phyloP scores from a whole-genome alignment of 2,888 invertebrate genomes.

The Eueremaeus valkanovi region DNA sequence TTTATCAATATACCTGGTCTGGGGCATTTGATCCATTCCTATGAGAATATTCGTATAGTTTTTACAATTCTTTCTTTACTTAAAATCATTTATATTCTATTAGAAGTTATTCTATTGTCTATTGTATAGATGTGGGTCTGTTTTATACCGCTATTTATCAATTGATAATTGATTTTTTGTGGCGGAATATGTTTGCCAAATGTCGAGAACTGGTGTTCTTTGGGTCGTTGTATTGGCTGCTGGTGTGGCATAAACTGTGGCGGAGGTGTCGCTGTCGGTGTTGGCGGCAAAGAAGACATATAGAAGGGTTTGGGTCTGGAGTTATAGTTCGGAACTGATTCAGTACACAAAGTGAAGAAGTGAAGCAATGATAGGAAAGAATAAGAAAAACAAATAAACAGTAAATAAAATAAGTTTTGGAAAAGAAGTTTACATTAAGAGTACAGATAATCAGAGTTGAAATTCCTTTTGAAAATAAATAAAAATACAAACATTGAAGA shows the following conservation, averaged over 20 bases:
- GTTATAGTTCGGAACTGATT: conserved; percentile 17
- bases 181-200: conserved; percentile 9
- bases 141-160: neutral
- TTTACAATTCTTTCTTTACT: too few relatives aligned
- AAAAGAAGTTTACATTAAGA: neutral
- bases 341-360: neutral
- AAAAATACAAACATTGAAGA: too few relatives aligned
- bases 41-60: neutral
- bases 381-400: neutral
- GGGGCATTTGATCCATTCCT: neutral
- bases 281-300: conserved; percentile 7
- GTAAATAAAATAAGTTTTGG: neutral
- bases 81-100: too few relatives aligned
- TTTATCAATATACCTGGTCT: neutral
- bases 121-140: too few relatives aligned
- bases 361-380: neutral
- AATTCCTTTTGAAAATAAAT: too few relatives aligned
- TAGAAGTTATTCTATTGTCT: too few relatives aligned
- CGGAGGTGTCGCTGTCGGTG: conserved; percentile 13
- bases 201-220: neutral
- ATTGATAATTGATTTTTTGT: conserved; percentile 22
- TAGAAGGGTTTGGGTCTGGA: conserved; percentile 23
- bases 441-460: neutral
- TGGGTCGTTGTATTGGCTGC: conserved; percentile 10
- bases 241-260: neutral